Conservation (phyloP, 1,140 invertebrate species). For the Diorhabda sublineata region DNA sequence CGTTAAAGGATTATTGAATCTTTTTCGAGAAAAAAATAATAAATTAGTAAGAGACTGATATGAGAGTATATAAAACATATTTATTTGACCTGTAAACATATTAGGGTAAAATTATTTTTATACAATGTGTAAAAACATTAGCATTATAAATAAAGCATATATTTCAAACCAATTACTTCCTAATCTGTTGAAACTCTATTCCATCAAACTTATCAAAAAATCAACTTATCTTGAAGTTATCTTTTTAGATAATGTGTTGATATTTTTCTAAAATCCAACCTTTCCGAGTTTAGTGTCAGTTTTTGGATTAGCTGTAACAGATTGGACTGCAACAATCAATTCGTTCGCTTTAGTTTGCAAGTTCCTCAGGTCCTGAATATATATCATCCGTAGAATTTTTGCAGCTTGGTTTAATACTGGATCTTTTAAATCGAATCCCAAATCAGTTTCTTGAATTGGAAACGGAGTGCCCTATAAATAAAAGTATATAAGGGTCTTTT, state of each 20-base stretch:
- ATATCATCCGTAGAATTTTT: slow-evolving; percentile 79
- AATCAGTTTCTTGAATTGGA: slow-evolving; percentile 60
- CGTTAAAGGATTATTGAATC: slow-evolving; percentile 37
- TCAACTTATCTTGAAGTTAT: not conserved
- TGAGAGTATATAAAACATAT: not conserved
- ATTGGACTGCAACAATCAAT: slow-evolving; percentile 87
- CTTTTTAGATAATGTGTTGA: not conserved
- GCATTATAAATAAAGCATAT: not conserved
- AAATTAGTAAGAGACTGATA: not conserved
- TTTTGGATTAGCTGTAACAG: slow-evolving; percentile 92
- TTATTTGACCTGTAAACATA: not conserved
- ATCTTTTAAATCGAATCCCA: slow-evolving; percentile 69
- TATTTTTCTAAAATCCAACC: slow-evolving; percentile 62
- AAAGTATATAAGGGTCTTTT: not conserved
- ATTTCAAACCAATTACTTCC: not conserved
- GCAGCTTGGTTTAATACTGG: slow-evolving; percentile 71
- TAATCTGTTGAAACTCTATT: not conserved
- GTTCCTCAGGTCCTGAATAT: slow-evolving; percentile 85
- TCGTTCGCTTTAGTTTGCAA: slow-evolving; percentile 95
- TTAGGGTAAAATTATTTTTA: not conserved
- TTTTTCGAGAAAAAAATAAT: not conserved
- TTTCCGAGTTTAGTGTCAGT: slow-evolving; percentile 92
- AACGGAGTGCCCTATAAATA: slow-evolving; percentile 60
- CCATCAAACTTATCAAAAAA: not conserved
- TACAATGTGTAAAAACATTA: not conserved